Evolutionary conservation across 37 sponge, comb jelly and placozoan species (phyloP), one percentile per base, ranked within the genome.

Genomic region (Lycopodina hypogea): DNA sequence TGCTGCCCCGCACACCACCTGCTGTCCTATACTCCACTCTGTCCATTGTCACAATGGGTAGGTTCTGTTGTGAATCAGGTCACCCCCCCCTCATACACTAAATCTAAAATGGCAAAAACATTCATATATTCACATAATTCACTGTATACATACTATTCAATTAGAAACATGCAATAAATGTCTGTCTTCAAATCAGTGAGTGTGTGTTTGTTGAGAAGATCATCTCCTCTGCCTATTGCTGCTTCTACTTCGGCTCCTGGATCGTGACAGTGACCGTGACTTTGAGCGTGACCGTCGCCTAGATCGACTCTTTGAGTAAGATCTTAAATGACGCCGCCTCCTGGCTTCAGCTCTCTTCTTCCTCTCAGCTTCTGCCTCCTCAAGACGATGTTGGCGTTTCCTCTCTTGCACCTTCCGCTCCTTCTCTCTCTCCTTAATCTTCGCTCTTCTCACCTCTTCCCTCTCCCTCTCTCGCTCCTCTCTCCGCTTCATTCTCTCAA

Each of bases 401-500:
- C 53, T 57, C 78, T 81, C 34, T 9, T 32, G 38, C 77, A 22
- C 68, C 69, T 70, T 71, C 42, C 85, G 34, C 35, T 72, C 66
- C 48, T 71, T 57, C 64, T 78, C 41, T 38, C 61, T 42, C 35
- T 42, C 45, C 34, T 68, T 55, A n/a, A n/a, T 1, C 15, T 59
- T 29, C 82, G 55, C 51, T 81, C 78, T 56, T 75, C 65, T 3
- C 77, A 24, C 40, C 65, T 71, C 67, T 53, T 78, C 41, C 53
- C 61, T 42, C 35, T 42, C 45, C 34, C 77, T 55, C 18, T 19
- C 68, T 29, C 82, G 55, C 51, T 81, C 78, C 66, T 75, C 65
- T 3, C 77, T 32, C 40, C 65, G 71, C 26, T 76, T 56, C 22
- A 80, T 57, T 80, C 81, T 73, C 38, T 86, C 87, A 30, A 58